phyloP scores from a whole-genome alignment of 2,113 vertebrate genomes.

The Cyprinodon tularosa region DNA sequence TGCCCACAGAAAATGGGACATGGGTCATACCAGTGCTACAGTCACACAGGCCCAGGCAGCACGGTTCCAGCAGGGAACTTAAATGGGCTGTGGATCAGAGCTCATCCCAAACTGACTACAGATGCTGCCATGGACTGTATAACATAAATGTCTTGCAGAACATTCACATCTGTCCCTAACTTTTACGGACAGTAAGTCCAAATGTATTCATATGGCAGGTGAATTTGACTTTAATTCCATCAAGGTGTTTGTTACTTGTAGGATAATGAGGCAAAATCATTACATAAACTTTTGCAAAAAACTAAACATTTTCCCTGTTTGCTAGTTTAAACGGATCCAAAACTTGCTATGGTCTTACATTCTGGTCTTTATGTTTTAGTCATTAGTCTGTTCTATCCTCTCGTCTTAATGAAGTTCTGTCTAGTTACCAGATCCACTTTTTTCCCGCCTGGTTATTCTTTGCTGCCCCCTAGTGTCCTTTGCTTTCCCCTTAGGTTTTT shows the following conservation, averaged over 20 bases:
- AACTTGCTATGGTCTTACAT: no score
- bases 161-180: conserved; percentile 15
- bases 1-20: conserved; percentile 63
- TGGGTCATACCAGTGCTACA: conserved; percentile 66
- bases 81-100: conserved; percentile 56
- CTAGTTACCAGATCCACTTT: no score
- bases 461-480: no score
- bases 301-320: no score
- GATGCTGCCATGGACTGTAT: conserved; percentile 32
- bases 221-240: neutral
- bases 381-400: no score
- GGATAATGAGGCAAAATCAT: no score
- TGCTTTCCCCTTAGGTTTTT: no score
- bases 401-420: no score
- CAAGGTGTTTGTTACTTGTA: neutral
- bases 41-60: conserved; percentile 57
- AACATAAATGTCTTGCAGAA: conserved; percentile 37
- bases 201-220: neutral
- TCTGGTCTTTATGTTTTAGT: no score
- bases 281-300: no score
- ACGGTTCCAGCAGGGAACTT: conserved; percentile 37
- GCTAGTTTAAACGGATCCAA: no score
- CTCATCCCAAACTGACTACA: conserved; percentile 16
- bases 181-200: neutral
- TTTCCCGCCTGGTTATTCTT: no score